Evolutionary conservation across 2,113 vertebrate genomes (phyloP), one percentile per base, ranked within the genome.

Genomic region (Panthera tigris): DNA sequence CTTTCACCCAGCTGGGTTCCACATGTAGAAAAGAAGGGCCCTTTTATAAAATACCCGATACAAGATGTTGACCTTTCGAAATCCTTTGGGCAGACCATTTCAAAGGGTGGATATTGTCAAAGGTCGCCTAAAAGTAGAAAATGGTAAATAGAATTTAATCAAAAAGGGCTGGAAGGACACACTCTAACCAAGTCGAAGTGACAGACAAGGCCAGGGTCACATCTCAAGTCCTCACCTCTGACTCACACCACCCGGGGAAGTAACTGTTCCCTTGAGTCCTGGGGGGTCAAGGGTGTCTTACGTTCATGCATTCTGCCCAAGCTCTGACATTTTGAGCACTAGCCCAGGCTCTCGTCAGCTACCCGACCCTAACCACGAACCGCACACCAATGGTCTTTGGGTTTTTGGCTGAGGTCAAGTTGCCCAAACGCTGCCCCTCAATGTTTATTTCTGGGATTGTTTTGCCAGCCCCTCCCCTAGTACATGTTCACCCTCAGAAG

Each of bases 1-100:
- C 36, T 52, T 82, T 36, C 25, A 5, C 55, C 39, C 97, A 96
- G 95, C 97, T 95, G 95, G 83, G 23, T 48, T 86, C 89, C 97
- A 97, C 86, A 96, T 96, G 95, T 52, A 36, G 89, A 33, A 91
- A 96, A 95, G 93, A 96, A 96, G 31, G 41, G 31, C 7, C 52
- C 80, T 95, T 95, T 96, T n/a, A 48, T 71, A 65, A 85, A 95
- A 87, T 41, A 61, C 21, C 63, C 23, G 2, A 13, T 45, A 19
- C 66, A 93, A 89, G 96, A 84, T 93, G 86, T 25, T 52, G 52
- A 88, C 84, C 83, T 90, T 80, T 92, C 12, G 25, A 83, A 97
- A 95, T 89, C n/a, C n/a, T 79, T 82, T 39, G 76, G 81, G 65
- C 13, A 69, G 89, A 91, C 48, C n/a, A n/a, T 88, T 97, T 96